Conservation (phyloP, 1,140 invertebrate genomes). For the Rhyacophila brunnea region DNA sequence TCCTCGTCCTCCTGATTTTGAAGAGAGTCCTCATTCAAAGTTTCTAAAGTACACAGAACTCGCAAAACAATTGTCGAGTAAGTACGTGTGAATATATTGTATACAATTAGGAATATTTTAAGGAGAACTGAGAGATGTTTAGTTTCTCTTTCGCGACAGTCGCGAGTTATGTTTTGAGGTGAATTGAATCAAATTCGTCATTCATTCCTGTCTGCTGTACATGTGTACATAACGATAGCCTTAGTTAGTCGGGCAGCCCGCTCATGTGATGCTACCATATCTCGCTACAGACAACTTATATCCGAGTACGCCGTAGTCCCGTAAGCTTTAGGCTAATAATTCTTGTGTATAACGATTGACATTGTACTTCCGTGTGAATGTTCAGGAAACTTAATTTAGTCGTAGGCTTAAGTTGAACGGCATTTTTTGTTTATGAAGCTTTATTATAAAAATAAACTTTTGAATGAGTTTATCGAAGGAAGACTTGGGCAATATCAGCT, state of each 20-base stretch:
- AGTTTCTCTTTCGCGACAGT: constrained; percentile 17
- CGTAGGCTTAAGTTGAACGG: constrained; percentile 31
- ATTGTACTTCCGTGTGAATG: constrained; percentile 32
- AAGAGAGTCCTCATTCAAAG: constrained; percentile 93
- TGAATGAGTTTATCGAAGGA: neutral
- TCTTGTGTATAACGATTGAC: constrained; percentile 32
- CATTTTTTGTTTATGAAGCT: constrained; percentile 29
- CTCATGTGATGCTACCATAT: constrained; percentile 57
- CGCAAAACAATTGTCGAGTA: constrained; percentile 93
- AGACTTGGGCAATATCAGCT: constrained; percentile 7
- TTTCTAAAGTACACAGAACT: constrained; percentile 96
- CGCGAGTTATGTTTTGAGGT: constrained; percentile 18
- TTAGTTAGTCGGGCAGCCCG: constrained; percentile 37
- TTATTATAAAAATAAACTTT: constrained; percentile 7
- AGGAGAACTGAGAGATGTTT: neutral
- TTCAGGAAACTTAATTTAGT: constrained; percentile 26
- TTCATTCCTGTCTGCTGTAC: constrained; percentile 35
- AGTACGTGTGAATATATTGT: constrained; percentile 73
- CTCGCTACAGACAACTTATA: constrained; percentile 43
- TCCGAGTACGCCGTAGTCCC: constrained; percentile 34
- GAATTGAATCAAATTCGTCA: constrained; percentile 31
- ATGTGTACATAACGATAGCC: constrained; percentile 37
- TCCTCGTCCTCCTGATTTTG: constrained; percentile 62
- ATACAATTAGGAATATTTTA: constrained; percentile 19
- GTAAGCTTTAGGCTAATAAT: constrained; percentile 32